Conservation (phyloP, 1,140 invertebrate species). For the Ridgeia piscesae region DNA sequence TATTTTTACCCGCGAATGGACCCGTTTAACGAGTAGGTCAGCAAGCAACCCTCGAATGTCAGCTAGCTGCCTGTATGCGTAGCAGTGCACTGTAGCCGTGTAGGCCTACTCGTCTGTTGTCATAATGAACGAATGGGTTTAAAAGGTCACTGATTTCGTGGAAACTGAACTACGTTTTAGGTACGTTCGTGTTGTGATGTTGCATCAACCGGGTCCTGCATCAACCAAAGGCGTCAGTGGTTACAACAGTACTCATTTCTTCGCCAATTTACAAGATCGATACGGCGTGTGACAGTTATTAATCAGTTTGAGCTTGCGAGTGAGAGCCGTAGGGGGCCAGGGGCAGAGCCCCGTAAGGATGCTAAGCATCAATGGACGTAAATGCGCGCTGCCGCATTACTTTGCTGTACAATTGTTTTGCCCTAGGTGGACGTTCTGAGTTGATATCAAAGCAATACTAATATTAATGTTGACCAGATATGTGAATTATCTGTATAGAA, state of each 20-base stretch:
- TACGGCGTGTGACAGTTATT: background rate
- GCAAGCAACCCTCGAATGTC: background rate
- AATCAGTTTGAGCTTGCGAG: no score
- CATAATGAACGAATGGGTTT: background rate
- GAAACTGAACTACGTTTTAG: background rate
- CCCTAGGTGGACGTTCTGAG: background rate
- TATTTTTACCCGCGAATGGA: background rate
- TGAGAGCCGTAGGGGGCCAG: background rate
- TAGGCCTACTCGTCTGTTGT: no score
- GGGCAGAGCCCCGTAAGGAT: background rate
- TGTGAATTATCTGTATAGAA: background rate
- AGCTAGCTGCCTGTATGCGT: background rate
- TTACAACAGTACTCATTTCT: background rate
- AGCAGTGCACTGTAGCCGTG: background rate
- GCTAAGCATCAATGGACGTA: background rate
- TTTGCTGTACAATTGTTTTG: background rate
- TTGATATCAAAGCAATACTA: background rate
- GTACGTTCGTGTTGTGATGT: background rate
- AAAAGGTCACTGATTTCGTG: background rate
- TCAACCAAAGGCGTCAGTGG: background rate
- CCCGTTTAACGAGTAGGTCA: background rate
- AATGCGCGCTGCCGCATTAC: background rate
- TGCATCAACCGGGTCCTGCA: background rate
- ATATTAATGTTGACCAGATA: background rate
- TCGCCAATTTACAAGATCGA: background rate